Base-by-base conservation (phyloP, 35 echinoderm and acorn worm species). In the Strongylocentrotus purpuratus region DNA sequence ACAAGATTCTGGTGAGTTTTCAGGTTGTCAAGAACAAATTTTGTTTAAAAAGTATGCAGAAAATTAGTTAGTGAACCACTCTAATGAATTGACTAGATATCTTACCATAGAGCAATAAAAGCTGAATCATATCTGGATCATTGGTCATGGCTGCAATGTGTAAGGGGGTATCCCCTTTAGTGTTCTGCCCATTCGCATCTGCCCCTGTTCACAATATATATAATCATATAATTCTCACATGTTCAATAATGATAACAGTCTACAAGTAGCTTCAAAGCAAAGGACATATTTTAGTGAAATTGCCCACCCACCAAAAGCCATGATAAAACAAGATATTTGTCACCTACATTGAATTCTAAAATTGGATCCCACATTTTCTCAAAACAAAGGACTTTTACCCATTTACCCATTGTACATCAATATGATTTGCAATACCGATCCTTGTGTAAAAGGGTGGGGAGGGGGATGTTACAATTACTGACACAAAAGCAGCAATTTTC, bases 111-210 rank as follows among this genome's bases (percentile, higher is more conserved):
- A 22, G 85, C 46, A 96, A 46, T 28, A 96, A 94, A 55, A 94
- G 58, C 32, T 96, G 94, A 22, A 91, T 94, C 85, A 96, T 20
- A 25, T 91, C 88, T n/a, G 71, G 10, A 78, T 96, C 94, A 4
- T 94, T 94, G 15, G 86, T 92, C 32, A 50, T 65, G 46, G 94
- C 96, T 35, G 96, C 96, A 50, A 94, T 70, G 88, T 96, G 96
- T 12, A 96, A 94, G 88, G 96, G 46, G 10, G 96, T 96, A 58
- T 94, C 91, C 25, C 96, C 96, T 28, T 87, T 60, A 31, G 55
- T 58, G 87, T 96, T 96, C 87, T 94, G 92, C 12, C 61, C 94
- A 85, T 94, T 96, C 52, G 94, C 94, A 90, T 96, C 33, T n/a
- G 90, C 92, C 28, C 96, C 96, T 96, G 87, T 47, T 59, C 46